Percentiles rank a stretch among this genome's conserved stretches.
Evolutionary conservation across 2,888 invertebrate species (phyloP).

Genomic region (Drosophila mayaguana): DNA sequence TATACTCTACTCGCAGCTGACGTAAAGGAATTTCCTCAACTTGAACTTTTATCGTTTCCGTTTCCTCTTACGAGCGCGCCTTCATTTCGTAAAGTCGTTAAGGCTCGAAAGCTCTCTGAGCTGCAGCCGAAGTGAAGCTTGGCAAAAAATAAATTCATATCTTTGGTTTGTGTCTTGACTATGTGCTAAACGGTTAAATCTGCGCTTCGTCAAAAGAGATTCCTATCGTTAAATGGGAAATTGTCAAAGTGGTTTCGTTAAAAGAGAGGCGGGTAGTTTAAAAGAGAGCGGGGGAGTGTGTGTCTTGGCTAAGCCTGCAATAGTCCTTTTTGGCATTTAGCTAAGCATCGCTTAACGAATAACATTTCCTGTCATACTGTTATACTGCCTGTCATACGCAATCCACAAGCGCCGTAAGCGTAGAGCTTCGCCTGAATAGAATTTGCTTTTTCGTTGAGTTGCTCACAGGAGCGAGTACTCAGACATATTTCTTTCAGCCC

Average conservation of each 20-base stretch:
- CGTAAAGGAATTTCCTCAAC: too few species aligned
- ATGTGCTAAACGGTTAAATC: conserved; percentile 17
- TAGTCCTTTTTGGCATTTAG: neutral
- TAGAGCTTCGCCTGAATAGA: neutral
- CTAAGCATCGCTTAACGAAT: neutral
- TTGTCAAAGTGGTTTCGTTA: neutral
- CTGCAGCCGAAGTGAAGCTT: neutral
- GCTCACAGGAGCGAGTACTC: too few species aligned
- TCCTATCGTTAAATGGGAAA: neutral
- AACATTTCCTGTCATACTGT: neutral
- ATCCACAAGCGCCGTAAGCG: neutral
- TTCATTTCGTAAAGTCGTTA: neutral
- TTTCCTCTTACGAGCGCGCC: neutral
- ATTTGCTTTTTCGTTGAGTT: neutral
- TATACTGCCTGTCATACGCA: neutral
- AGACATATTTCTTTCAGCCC: too few species aligned
- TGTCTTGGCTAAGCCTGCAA: conserved; percentile 6
- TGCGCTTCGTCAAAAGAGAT: conserved; percentile 18
- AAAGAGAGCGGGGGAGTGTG: neutral
- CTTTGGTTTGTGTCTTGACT: conserved; percentile 19
- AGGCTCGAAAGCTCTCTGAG: neutral
- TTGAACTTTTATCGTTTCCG: neutral
- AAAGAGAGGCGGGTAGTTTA: neutral
- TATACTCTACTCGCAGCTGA: neutral
- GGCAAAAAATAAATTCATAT: neutral